A percentile compares a stretch with the other conserved stretches of the same genome.
Evolutionary conservation across 2,888 invertebrate species (phyloP).

Genomic region (Eupithecia abbreviata): DNA sequence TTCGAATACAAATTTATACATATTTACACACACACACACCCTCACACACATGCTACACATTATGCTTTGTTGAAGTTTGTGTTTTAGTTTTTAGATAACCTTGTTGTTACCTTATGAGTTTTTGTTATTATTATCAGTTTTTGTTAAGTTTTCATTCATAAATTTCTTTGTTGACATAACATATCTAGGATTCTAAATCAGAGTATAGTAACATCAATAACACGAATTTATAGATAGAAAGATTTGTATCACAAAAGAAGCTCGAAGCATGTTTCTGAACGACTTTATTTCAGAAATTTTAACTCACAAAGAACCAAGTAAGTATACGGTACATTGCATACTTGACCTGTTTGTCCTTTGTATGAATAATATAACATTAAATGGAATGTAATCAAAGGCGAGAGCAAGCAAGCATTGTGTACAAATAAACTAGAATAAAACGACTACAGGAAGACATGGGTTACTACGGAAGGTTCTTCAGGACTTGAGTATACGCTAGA

Average conservation of each 20-base stretch:
- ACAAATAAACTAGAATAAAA: neutral
- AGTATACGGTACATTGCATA: neutral
- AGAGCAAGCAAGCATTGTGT: slow-evolving; percentile 3
- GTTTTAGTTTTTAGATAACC: too few relatives aligned
- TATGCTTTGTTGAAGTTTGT: too few relatives aligned
- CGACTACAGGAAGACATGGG: neutral
- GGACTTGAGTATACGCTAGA: neutral
- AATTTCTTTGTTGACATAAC: too few relatives aligned
- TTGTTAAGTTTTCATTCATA: too few relatives aligned
- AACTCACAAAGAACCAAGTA: neutral
- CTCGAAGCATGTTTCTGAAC: neutral
- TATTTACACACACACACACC: too few relatives aligned
- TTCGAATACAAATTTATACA: too few relatives aligned
- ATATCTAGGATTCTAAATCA: slow-evolving; percentile 15
- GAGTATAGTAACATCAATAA: slow-evolving; percentile 27
- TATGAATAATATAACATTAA: slow-evolving; percentile 15
- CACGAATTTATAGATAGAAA: slow-evolving; percentile 14
- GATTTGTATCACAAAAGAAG: slow-evolving; percentile 3
- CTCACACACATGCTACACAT: too few relatives aligned
- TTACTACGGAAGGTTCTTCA: neutral
- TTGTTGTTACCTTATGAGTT: too few relatives aligned
- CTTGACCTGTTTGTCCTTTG: neutral
- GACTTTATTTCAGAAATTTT: slow-evolving; percentile 5
- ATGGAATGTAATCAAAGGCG: slow-evolving; percentile 29
- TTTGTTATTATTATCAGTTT: too few relatives aligned